Percentiles rank a stretch among this genome's conserved stretches.
phyloP scores from a whole-genome alignment of 2,797 vertebrate species.

The Oreonectes daqikongensis region DNA sequence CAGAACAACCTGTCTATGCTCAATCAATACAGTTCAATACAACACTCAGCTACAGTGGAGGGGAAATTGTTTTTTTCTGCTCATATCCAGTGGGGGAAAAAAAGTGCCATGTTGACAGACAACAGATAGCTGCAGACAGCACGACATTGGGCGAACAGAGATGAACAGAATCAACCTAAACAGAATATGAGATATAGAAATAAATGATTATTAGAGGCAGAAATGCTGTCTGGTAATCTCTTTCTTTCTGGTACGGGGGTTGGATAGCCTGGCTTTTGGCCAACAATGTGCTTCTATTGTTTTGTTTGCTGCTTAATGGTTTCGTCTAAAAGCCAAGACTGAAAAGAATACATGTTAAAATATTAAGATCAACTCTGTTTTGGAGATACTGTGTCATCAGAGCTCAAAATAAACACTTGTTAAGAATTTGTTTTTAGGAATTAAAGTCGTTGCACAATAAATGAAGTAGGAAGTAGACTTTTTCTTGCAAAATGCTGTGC shows the following conservation, averaged over 20 bases:
- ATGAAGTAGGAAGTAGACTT: no score
- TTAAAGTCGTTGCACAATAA: no score
- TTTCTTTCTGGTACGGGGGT: not conserved
- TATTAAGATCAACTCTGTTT: not conserved
- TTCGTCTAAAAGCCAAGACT: conserved; percentile 34
- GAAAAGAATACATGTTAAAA: not conserved
- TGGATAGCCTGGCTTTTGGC: conserved; percentile 43
- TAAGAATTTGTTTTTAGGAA: no score
- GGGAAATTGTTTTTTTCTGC: conserved; percentile 51
- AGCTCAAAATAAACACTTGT: no score
- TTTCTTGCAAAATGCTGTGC: no score
- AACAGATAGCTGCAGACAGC: conserved; percentile 58
- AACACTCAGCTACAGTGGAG: conserved; percentile 50
- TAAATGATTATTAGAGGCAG: conserved; percentile 44
- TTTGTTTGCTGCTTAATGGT: conserved; percentile 25
- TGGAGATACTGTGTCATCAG: no score
- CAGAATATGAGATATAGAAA: conserved; percentile 61
- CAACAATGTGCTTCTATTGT: conserved; percentile 40
- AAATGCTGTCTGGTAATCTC: not conserved
- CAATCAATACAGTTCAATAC: conserved; percentile 66
- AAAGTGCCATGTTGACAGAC: conserved; percentile 45
- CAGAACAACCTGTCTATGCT: conserved; percentile 47
- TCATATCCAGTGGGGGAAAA: conserved; percentile 41
- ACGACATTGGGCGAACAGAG: conserved; percentile 57
- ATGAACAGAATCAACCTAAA: conserved; percentile 71